Evolutionary conservation across 2,113 vertebrate species (phyloP).

Genomic region (Ahaetulla prasina): DNA sequence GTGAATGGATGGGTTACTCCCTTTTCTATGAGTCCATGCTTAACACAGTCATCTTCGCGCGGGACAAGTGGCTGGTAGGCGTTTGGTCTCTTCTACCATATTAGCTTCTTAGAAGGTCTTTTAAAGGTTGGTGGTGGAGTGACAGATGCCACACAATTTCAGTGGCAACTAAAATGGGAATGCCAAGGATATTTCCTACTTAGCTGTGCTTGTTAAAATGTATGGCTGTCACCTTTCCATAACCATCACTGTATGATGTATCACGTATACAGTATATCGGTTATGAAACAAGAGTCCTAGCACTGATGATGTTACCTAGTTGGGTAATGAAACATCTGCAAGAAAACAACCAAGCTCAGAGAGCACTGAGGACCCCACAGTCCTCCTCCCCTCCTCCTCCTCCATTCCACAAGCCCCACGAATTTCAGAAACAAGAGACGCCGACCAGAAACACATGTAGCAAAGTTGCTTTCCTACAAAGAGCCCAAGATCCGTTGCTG

Average conservation of each 20-base stretch:
- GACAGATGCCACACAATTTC: neutral
- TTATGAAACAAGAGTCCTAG: neutral
- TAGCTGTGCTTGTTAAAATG: neutral
- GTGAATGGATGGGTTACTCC: slow-evolving; percentile 98
- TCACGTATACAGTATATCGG: neutral
- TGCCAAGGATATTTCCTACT: neutral
- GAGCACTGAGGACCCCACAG: neutral
- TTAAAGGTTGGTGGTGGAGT: neutral
- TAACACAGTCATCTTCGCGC: slow-evolving; percentile 95
- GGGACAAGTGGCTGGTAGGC: slow-evolving; percentile 98
- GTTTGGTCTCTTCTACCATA: slow-evolving; percentile 36
- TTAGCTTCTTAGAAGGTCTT: neutral
- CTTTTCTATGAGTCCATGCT: slow-evolving; percentile 99
- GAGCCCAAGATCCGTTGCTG: too few species aligned
- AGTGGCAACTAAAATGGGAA: neutral
- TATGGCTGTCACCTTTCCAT: neutral
- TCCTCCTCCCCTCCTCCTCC: too few species aligned
- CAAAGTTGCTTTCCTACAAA: too few species aligned
- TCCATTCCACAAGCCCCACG: too few species aligned
- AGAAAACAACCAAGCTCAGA: neutral
- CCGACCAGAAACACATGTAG: too few species aligned
- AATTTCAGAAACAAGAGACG: too few species aligned
- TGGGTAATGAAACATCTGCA: neutral
- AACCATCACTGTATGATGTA: neutral
- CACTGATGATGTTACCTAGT: neutral